Conservation (phyloP, 2,888 invertebrate genomes). For the Tyria jacobaeae region DNA sequence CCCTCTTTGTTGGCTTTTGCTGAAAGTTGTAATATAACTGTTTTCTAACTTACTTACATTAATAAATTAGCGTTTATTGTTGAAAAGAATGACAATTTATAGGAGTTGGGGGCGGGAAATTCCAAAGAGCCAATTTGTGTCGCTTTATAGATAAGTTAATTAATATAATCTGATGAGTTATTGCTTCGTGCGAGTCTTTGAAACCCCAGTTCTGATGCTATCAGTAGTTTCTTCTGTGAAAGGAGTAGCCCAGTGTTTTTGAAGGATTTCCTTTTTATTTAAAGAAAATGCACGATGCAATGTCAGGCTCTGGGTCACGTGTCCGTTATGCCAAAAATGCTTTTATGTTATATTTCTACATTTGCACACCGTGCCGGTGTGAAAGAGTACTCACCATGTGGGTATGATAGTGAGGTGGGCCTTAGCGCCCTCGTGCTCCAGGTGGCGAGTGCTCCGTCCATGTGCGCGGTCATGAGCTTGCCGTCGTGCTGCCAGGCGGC, state of each 20-base stretch:
- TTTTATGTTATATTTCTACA: too few relatives aligned
- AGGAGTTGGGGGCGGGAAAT: too few relatives aligned
- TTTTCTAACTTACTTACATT: too few relatives aligned
- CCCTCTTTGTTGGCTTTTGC: slow-evolving; percentile 97
- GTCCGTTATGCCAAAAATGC: too few relatives aligned
- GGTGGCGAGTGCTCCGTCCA: slow-evolving; percentile 97
- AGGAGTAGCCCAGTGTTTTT: neutral
- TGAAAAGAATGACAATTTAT: too few relatives aligned
- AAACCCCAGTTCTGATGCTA: neutral
- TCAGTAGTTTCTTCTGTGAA: too few relatives aligned
- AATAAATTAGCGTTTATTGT: too few relatives aligned
- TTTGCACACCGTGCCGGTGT: too few relatives aligned
- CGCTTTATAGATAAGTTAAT: neutral
- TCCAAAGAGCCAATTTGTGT: neutral
- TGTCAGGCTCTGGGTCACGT: too few relatives aligned
- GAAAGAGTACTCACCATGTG: slow-evolving; percentile 94
- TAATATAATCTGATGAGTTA: neutral
- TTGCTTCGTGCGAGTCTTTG: neutral
- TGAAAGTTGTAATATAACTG: slow-evolving; percentile 74
- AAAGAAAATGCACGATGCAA: too few relatives aligned
- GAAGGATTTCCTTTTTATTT: too few relatives aligned
- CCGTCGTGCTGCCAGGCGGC: slow-evolving; percentile 99
- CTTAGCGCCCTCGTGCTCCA: slow-evolving; percentile 95
- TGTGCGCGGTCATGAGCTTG: slow-evolving; percentile 98
- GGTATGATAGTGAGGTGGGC: slow-evolving; percentile 94